Conservation (phyloP, 2,888 invertebrate species). For the Tigriopus californicus region DNA sequence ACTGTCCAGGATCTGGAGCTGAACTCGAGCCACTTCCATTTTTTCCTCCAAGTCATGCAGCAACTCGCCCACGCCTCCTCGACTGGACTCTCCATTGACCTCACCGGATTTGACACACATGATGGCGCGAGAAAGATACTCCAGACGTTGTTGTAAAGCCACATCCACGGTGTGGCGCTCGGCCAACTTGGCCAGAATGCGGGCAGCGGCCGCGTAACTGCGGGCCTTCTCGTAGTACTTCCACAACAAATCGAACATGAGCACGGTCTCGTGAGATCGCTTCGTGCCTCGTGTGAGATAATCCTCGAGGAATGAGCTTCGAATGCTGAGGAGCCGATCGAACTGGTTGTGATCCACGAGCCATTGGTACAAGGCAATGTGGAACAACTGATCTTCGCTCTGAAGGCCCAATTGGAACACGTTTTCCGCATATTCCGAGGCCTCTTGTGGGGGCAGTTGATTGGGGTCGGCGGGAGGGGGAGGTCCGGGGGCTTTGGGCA, state of each 20-base stretch:
- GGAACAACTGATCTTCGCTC: conserved; percentile 61
- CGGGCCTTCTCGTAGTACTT: conserved; percentile 82
- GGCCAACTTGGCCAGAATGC: conserved; percentile 69
- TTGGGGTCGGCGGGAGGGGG: conserved; percentile 25
- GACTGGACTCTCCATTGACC: conserved; percentile 40
- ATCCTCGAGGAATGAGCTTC: conserved; percentile 47
- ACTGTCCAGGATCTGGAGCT: conserved; percentile 43
- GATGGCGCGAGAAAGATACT: conserved; percentile 78
- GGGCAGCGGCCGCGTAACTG: conserved; percentile 78
- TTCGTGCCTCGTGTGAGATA: conserved; percentile 38
- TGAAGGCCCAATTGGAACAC: conserved; percentile 33
- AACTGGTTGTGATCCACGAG: conserved; percentile 38
- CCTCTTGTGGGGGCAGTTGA: conserved; percentile 24
- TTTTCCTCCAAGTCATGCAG: conserved; percentile 79
- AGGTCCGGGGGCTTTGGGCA: conserved; percentile 25
- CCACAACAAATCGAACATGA: conserved; percentile 68
- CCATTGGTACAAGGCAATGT: conserved; percentile 84
- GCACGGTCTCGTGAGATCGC: conserved; percentile 38
- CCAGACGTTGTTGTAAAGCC: conserved; percentile 56
- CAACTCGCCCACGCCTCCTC: conserved; percentile 44
- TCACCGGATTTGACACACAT: conserved; percentile 79
- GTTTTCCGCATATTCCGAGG: conserved; percentile 21
- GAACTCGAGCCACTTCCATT: conserved; percentile 71
- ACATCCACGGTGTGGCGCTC: conserved; percentile 50
- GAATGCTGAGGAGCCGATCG: conserved; percentile 24